Evolutionary conservation across 1,140 invertebrate species (phyloP).

Genomic region (Ptiloglossa arizonensis): DNA sequence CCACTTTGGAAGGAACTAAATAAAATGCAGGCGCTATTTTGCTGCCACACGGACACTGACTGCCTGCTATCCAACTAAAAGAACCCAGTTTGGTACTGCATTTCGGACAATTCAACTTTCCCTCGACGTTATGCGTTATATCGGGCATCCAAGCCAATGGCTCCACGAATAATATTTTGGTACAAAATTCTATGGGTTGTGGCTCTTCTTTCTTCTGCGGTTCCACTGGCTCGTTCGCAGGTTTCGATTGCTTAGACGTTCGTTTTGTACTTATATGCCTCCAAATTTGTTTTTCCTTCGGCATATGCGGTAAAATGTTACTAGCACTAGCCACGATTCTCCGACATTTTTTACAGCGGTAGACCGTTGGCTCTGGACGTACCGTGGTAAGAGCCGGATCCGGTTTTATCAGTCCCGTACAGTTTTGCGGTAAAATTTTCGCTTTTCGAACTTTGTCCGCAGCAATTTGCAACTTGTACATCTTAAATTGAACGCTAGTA

Average conservation of each 20-base stretch:
- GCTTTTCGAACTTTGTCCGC: conserved; percentile 91
- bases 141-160: conserved; percentile 91
- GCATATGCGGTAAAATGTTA: conserved; percentile 88
- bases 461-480: conserved; percentile 89
- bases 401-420: conserved; percentile 88
- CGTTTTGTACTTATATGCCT: conserved; percentile 76
- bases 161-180: conserved; percentile 90
- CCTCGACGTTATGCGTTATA: conserved; percentile 86
- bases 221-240: conserved; percentile 66
- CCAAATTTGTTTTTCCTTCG: conserved; percentile 81
- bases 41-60: conserved; percentile 91
- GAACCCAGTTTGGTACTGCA: conserved; percentile 90
- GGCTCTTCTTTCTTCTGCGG: conserved; percentile 73
- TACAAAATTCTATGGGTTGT: conserved; percentile 81
- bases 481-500: conserved; percentile 88
- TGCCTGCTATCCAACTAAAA: conserved; percentile 91
- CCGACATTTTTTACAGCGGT: conserved; percentile 90
- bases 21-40: conserved; percentile 93
- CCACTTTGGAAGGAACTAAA: conserved; percentile 92
- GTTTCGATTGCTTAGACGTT: conserved; percentile 60
- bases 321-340: conserved; percentile 89
- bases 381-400: conserved; percentile 90
- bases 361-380: conserved; percentile 90
- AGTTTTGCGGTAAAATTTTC: conserved; percentile 90
- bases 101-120: conserved; percentile 92